Percentiles rank a stretch among this genome's conserved stretches.
Conservation (phyloP, 2,113 vertebrate species). For the Todiramphus chloris region DNA sequence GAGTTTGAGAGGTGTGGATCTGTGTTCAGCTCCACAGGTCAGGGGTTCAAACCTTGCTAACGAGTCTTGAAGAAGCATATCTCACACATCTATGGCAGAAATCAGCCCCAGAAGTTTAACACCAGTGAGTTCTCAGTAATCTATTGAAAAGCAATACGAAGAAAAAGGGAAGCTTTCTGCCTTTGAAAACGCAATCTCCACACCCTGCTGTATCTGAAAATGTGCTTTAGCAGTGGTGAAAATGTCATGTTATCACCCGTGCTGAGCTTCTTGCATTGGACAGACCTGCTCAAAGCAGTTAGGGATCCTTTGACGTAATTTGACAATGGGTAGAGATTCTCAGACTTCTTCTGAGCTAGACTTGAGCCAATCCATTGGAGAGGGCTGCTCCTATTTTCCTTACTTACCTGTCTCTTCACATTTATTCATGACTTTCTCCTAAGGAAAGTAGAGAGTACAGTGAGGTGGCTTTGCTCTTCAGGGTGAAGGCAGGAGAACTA, state of each 20-base stretch:
- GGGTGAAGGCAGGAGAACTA: background rate
- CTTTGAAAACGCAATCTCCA: slow-evolving; percentile 16
- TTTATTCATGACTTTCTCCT: background rate
- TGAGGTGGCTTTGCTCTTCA: background rate
- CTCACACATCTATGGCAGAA: background rate
- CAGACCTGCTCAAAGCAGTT: background rate
- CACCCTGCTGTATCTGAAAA: slow-evolving; percentile 13
- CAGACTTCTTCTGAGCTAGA: background rate
- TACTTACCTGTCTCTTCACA: background rate
- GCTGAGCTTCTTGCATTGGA: background rate
- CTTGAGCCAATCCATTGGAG: background rate
- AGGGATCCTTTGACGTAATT: background rate
- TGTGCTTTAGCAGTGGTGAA: background rate
- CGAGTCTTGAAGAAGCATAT: slow-evolving; percentile 17
- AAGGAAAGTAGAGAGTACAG: background rate
- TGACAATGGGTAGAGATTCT: background rate
- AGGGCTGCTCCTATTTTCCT: background rate
- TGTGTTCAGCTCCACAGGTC: slow-evolving; percentile 38
- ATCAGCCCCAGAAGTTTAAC: slow-evolving; percentile 30
- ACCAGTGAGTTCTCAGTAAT: background rate
- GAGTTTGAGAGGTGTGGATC: slow-evolving; percentile 37
- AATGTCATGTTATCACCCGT: background rate
- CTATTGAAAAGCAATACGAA: background rate
- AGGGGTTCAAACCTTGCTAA: slow-evolving; percentile 55
- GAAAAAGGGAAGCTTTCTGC: background rate